Evolutionary conservation across 2,888 invertebrate genomes (phyloP).

Genomic region (Hydraecia micacea): DNA sequence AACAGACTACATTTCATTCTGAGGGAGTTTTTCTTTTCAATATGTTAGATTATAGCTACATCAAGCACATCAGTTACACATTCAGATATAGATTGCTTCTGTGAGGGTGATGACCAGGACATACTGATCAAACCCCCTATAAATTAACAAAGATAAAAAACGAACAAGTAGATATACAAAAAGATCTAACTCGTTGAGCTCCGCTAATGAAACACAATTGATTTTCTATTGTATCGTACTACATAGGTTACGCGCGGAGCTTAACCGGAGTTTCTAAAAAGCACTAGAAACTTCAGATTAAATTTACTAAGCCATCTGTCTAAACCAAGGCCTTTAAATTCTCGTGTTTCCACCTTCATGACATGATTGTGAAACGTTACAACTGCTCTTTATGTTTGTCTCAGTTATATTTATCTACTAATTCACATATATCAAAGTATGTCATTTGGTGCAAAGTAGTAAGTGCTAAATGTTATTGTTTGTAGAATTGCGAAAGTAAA

Average conservation of each 20-base stretch:
- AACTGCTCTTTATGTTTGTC: slow-evolving; percentile 28
- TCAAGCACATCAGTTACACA: not conserved
- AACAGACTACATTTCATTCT: not conserved
- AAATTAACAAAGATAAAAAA: not conserved
- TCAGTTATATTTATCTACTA: slow-evolving; percentile 42
- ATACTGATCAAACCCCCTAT: not conserved
- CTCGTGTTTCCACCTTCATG: slow-evolving; percentile 16
- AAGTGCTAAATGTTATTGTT: slow-evolving; percentile 60
- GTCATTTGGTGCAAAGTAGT: slow-evolving; percentile 39
- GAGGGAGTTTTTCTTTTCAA: not conserved
- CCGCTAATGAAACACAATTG: too few species aligned
- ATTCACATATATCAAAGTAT: slow-evolving; percentile 44
- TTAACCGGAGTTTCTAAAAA: slow-evolving; percentile 6
- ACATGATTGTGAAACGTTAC: slow-evolving; percentile 29
- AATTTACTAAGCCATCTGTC: not conserved
- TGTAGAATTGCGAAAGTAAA: slow-evolving; percentile 61
- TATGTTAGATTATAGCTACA: not conserved
- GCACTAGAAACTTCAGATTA: not conserved
- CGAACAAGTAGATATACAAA: not conserved
- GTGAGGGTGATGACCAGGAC: not conserved
- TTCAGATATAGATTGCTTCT: not conserved
- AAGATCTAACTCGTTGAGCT: not conserved
- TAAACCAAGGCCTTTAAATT: slow-evolving; percentile 8
- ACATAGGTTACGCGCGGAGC: too few species aligned
- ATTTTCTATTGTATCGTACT: too few species aligned